Evolutionary conservation across 1,140 invertebrate species (phyloP).

Genomic region (Conus ventricosus): DNA sequence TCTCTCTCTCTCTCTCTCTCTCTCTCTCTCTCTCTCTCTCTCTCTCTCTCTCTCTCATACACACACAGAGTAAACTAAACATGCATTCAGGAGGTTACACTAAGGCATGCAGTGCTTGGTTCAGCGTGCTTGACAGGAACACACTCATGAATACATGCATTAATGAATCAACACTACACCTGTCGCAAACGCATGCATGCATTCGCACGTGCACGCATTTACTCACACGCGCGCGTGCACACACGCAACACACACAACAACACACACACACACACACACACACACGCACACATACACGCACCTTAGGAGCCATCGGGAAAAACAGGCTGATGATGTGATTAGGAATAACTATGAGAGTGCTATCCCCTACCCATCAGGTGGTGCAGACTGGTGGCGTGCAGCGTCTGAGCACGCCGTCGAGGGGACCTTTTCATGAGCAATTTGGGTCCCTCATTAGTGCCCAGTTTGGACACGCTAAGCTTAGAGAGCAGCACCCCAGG

Average conservation of each 20-base stretch:
- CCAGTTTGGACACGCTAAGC: constrained; percentile 23
- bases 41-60: too few relatives aligned
- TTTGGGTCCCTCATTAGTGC: constrained; percentile 26
- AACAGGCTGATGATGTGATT: not conserved
- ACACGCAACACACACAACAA: not conserved
- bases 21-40: too few relatives aligned
- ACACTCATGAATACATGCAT: too few relatives aligned
- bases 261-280: not conserved
- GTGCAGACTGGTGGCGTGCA: constrained; percentile 55
- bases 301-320: not conserved
- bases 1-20: too few relatives aligned
- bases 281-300: not conserved
- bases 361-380: constrained; percentile 46
- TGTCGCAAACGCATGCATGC: not conserved
- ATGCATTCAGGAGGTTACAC: too few relatives aligned
- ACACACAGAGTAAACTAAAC: too few relatives aligned
- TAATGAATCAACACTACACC: not conserved
- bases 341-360: not conserved
- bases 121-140: too few relatives aligned
- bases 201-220: not conserved
- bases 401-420: constrained; percentile 52
- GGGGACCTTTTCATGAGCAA: constrained; percentile 38
- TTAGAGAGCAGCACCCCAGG: constrained; percentile 30
- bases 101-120: too few relatives aligned
- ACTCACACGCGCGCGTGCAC: not conserved